Base-by-base conservation (phyloP, 1,140 invertebrate species). In the Maniola jurtina region DNA sequence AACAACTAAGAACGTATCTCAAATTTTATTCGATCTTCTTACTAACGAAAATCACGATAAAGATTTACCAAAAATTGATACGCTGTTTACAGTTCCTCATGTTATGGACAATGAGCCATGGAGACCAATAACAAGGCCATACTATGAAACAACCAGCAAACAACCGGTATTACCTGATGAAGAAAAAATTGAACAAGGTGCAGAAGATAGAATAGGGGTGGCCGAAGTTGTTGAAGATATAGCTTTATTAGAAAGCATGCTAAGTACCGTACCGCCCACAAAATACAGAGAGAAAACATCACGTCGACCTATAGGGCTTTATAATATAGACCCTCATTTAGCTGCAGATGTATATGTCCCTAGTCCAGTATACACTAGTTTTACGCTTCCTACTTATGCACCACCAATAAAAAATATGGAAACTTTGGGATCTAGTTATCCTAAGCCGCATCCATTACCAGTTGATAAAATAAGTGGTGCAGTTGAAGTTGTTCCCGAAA, bases 361-460 rank as follows among this genome's bases (percentile, higher is more conserved):
- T 61, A 88, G 90, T 70, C 93, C 93, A 11, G 77, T 94, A 57
- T 95, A 95, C 63, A 94, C 93, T 6, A 94, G 94, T 73, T 95
- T 94, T 77, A 93, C 93, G 34, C 92, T 93, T 60, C 93, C 93
- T 2, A 92, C 93, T 62, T 90, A 93, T 74, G 89, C 90, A 16
- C 89, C 88, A 35, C 84, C 91, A 42, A 64, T 88, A 52, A 88
- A 91, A 74, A 83, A 92, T 76, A 88, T 88, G 75, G 90, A 92
- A 86, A 90, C 87, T 35, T 79, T 93, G 45, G 92, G 92, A 11
- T 90, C 90, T 7, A 90, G 86, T 62, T 92, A 90, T 70, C 84
- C 92, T 6, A 92, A 91, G 79, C 88, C 93, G 48, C 93, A 94
- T 76, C 93, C 93, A 9, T 93, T 95, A 73, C 94, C 94, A 2